Conservation (phyloP, 2,797 vertebrate species). For the Hirundo rustica region DNA sequence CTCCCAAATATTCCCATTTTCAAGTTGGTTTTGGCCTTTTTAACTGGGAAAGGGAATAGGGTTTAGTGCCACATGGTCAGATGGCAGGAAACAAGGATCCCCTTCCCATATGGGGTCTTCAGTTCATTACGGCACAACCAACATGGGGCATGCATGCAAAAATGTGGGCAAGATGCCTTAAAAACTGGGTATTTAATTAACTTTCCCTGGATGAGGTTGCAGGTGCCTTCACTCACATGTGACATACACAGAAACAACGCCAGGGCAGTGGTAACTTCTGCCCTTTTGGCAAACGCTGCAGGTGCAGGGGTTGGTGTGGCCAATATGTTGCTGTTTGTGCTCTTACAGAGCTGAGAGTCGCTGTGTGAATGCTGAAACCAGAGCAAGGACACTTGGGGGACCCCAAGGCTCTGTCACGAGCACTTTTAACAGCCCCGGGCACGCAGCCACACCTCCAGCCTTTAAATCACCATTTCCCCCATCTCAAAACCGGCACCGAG, state of each 20-base stretch:
- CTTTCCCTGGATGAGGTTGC: neutral
- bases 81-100: neutral
- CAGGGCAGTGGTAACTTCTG: neutral
- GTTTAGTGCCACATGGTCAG: neutral
- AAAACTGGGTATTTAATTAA: neutral
- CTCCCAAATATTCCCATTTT: neutral
- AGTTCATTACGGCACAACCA: neutral
- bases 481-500: neutral
- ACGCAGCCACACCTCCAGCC: neutral
- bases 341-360: accelerated
- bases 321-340: neutral
- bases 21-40: neutral
- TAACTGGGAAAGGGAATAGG: neutral
- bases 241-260: neutral
- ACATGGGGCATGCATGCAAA: neutral
- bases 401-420: neutral
- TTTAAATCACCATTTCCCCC: neutral
- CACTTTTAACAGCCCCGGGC: accelerated
- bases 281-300: neutral
- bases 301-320: neutral
- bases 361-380: neutral
- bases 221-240: neutral
- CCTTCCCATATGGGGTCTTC: neutral
- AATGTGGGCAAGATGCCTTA: neutral
- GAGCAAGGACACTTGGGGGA: neutral